Base-by-base conservation (phyloP, 2,888 invertebrate species). In the Parascotia fuliginaria region DNA sequence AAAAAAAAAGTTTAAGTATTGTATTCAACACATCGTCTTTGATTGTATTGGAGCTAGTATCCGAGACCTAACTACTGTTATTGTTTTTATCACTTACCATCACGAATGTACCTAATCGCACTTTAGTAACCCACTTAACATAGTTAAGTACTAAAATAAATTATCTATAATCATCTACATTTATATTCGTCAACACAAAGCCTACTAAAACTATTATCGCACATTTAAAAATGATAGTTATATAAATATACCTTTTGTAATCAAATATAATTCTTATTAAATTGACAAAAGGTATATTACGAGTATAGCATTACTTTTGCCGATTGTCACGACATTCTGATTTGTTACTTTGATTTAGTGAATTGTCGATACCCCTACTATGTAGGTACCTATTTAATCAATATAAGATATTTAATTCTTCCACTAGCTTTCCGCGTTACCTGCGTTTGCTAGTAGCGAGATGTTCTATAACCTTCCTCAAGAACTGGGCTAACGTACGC, bases 331-430 rank as follows among this genome's bases (percentile, higher is more conserved):
- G 50, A 40, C 27, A 32, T 41, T 37, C 51, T 42, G 60, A 63
- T 60, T 56, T 49, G 54, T 56, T 46, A 55, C 50, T 65, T 68
- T 65, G 61, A 68, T 65, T 68, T 65, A 68, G 65, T 28, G 33
- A 34, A 34, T 28, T 9, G 16, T 13, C 7, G 13, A 42, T 11
- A 32, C 28, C 22, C 45, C 27, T 53, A 67, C 59, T 40, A 48
- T 24, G 47, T 42, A 55, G 32, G 3, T 15, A 5, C 5, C 5
- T 19, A 19, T 19, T 2, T 19, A 19, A 19, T 3, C 5, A 3
- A 19, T 5, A 19, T 5, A 5, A 19, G 19, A 19, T 19, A 19
- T 19, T 19, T 19, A n/a, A n/a, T n/a, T n/a, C n/a, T n/a, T n/a
- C n/a, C n/a, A n/a, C n/a, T 5, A 19, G 19, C 19, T 5, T 19